phyloP scores from a whole-genome alignment of 2,113 vertebrate genomes.

The Hemichromis elongatus region DNA sequence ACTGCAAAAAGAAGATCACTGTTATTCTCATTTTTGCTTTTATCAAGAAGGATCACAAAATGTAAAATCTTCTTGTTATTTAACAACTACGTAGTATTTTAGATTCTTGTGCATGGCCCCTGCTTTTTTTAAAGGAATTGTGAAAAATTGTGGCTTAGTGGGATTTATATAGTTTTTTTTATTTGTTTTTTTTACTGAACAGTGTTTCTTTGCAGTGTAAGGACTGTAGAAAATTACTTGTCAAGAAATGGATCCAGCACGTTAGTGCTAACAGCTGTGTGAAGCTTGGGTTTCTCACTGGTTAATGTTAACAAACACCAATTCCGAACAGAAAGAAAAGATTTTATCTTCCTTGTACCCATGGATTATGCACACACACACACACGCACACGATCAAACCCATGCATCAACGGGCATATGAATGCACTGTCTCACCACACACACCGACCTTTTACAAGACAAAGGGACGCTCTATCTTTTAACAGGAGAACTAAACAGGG shows the following conservation, averaged over 20 bases:
- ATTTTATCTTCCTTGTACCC: not conserved
- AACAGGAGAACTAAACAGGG: not conserved
- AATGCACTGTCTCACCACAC: not conserved
- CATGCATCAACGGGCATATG: not conserved
- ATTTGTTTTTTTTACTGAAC: not conserved
- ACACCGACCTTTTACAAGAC: not conserved
- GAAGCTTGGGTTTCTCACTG: not conserved
- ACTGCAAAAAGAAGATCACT: not conserved
- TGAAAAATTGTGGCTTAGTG: not conserved
- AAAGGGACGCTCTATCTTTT: not conserved
- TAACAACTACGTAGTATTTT: not conserved
- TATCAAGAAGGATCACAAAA: not conserved
- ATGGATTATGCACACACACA: not conserved
- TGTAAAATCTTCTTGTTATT: rapidly evolving
- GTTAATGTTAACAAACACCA: not conserved
- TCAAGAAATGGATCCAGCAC: not conserved
- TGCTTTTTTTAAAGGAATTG: not conserved
- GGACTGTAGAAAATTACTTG: not conserved
- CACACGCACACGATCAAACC: not conserved
- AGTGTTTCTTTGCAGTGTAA: not conserved
- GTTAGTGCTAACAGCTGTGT: not conserved
- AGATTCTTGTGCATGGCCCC: not conserved
- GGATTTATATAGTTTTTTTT: not conserved
- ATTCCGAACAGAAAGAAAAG: not conserved
- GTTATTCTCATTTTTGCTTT: not conserved